Percentiles rank a stretch among this genome's conserved stretches.
Conservation (phyloP, 1,140 invertebrate genomes). For the Dolichoris vasculosae region DNA sequence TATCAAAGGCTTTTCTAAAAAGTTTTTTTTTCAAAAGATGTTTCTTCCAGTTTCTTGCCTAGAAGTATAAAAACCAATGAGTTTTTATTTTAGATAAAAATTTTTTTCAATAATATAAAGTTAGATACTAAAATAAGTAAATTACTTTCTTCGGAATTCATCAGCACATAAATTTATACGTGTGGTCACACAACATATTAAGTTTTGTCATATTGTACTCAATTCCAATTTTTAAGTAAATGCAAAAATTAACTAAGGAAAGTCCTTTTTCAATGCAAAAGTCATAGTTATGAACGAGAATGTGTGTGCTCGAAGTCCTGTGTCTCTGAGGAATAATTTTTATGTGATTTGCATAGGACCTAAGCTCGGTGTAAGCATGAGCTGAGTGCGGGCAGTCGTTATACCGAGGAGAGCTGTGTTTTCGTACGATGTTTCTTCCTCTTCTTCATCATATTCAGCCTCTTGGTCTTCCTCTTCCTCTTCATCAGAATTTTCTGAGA, state of each 20-base stretch:
- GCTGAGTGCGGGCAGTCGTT: conserved; percentile 57
- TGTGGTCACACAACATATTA: neutral
- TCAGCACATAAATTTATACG: neutral
- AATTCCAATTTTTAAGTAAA: neutral
- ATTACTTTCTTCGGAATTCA: neutral
- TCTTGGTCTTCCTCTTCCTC: conserved; percentile 18
- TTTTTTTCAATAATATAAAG: neutral
- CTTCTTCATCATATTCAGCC: conserved; percentile 60
- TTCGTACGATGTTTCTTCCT: conserved; percentile 65
- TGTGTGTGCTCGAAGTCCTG: conserved; percentile 53
- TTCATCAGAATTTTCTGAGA: no score
- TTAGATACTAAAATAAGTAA: neutral
- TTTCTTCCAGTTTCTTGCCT: no score
- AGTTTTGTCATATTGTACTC: neutral
- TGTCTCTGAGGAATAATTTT: conserved; percentile 41
- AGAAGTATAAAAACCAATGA: neutral
- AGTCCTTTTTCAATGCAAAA: neutral
- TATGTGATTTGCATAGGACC: conserved; percentile 56
- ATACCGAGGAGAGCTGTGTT: conserved; percentile 62
- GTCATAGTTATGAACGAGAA: conserved; percentile 56
- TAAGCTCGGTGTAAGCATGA: conserved; percentile 62
- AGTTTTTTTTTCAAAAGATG: no score
- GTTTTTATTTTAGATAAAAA: neutral
- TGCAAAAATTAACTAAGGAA: neutral
- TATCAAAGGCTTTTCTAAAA: no score